Percentiles rank a stretch among this genome's conserved stretches.
phyloP scores from a whole-genome alignment of 2,888 invertebrate genomes.

The Incurvaria masculella region DNA sequence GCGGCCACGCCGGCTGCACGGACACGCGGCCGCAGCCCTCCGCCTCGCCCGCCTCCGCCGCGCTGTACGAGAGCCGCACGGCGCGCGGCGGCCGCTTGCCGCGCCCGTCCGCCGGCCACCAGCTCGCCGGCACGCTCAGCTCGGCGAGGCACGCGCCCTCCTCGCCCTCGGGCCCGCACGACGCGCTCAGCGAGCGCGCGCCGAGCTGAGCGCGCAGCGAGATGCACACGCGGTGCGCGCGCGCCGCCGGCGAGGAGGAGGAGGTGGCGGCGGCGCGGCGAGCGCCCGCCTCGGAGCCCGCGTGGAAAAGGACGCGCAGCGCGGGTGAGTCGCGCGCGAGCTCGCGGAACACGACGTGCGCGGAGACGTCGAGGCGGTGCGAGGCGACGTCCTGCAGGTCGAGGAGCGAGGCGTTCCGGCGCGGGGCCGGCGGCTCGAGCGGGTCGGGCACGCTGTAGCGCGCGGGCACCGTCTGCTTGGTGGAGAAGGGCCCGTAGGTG shows the following conservation, averaged over 20 bases:
- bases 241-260: no score
- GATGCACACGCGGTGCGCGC: constrained; percentile 76
- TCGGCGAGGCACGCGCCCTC: constrained; percentile 92
- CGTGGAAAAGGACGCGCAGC: constrained; percentile 90
- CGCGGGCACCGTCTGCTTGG: constrained; percentile 91
- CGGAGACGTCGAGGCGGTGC: constrained; percentile 85
- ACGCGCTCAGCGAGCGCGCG: constrained; percentile 67
- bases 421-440: constrained; percentile 52
- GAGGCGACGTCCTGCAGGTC: constrained; percentile 62
- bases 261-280: constrained; percentile 63
- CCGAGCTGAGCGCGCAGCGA: constrained; percentile 71
- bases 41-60: constrained; percentile 74
- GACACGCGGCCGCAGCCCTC: constrained; percentile 69
- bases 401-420: constrained; percentile 55
- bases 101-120: constrained; percentile 78
- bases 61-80: constrained; percentile 82
- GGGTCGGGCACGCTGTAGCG: constrained; percentile 85
- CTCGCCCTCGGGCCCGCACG: constrained; percentile 91
- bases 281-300: constrained; percentile 81
- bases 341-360: constrained; percentile 85
- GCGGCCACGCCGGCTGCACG: constrained; percentile 64
- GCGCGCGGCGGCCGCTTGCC: constrained; percentile 67
- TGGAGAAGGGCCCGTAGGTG: constrained; percentile 92
- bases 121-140: constrained; percentile 81
- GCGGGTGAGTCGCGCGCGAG: constrained; percentile 88